phyloP scores from a whole-genome alignment of 2,888 invertebrate species.

The Eulithis prunata region DNA sequence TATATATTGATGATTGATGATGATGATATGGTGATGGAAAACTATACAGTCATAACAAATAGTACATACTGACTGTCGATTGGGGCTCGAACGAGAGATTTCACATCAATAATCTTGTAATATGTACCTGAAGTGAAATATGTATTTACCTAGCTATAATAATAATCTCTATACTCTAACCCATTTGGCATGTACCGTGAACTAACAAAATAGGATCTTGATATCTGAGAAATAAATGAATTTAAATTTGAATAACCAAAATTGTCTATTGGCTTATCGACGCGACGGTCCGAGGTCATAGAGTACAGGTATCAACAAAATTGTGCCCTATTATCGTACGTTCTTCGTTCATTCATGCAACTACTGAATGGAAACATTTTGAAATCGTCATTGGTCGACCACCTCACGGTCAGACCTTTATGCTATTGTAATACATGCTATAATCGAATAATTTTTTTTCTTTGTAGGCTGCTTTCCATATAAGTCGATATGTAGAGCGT shows the following conservation, averaged over 20 bases:
- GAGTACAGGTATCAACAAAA: slow-evolving; percentile 17
- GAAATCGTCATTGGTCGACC: slow-evolving; percentile 43
- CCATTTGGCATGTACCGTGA: too few species aligned
- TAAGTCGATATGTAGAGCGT: slow-evolving; percentile 60
- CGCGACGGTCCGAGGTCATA: slow-evolving; percentile 17
- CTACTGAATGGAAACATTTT: slow-evolving; percentile 54
- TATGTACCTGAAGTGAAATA: too few species aligned
- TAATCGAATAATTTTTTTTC: slow-evolving; percentile 27
- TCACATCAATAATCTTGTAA: too few species aligned
- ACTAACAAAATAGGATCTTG: too few species aligned
- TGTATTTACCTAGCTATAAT: too few species aligned
- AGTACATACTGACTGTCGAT: too few species aligned
- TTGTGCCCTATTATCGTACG: slow-evolving; percentile 38
- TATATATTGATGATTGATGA: too few species aligned
- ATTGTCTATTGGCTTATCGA: slow-evolving; percentile 7
- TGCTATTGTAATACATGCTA: slow-evolving; percentile 28
- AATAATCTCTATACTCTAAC: too few species aligned
- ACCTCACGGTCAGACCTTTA: slow-evolving; percentile 19
- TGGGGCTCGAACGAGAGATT: too few species aligned
- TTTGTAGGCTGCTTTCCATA: slow-evolving; percentile 55
- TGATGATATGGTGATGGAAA: neutral
- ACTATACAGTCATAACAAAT: neutral
- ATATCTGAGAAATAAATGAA: too few species aligned
- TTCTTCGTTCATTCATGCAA: slow-evolving; percentile 62
- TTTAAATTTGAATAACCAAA: too few species aligned